These are phyloP conservation scores for Nothobranchius furzeri DNA, from an alignment of 2,113 vertebrate genomes.

Conservation along the genomic window DNA sequence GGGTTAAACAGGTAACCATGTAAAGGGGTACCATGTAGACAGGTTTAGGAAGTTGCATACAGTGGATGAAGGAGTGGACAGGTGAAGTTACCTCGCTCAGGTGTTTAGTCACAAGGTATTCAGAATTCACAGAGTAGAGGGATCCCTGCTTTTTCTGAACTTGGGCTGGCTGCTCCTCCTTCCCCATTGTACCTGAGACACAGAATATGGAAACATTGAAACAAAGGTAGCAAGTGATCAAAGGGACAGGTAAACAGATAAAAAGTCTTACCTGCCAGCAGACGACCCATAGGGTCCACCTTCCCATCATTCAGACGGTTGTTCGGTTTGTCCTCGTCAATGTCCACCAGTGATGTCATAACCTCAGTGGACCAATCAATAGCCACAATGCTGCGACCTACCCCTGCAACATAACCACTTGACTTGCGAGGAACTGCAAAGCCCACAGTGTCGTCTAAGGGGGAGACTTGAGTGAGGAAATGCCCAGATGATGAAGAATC, in stretches of 20 bases:
- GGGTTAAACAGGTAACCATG: no score
- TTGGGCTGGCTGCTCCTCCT: slow-evolving; percentile 10
- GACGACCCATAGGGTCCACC: slow-evolving; percentile 50
- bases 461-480: not conserved
- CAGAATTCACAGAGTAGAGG: slow-evolving; percentile 51
- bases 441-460: slow-evolving; percentile 54
- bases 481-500: not conserved
- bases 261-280: slow-evolving; percentile 48
- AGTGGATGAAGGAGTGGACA: not conserved
- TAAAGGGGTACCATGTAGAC: not conserved
- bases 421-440: slow-evolving; percentile 49
- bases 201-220: not conserved
- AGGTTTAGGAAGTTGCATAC: not conserved
- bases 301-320: slow-evolving; percentile 66
- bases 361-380: slow-evolving; percentile 54
- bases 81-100: slow-evolving; percentile 43
- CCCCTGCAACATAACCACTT: slow-evolving; percentile 62
- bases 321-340: slow-evolving; percentile 48
- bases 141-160: slow-evolving; percentile 38
- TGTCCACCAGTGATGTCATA: slow-evolving; percentile 35
- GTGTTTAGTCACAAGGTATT: slow-evolving; percentile 48
- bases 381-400: slow-evolving; percentile 58
- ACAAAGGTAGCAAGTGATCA: not conserved
- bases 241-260: not conserved
- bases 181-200: slow-evolving; percentile 58